Evolutionary conservation across 1,140 invertebrate genomes (phyloP).

Genomic region (Teleogryllus occipitalis): DNA sequence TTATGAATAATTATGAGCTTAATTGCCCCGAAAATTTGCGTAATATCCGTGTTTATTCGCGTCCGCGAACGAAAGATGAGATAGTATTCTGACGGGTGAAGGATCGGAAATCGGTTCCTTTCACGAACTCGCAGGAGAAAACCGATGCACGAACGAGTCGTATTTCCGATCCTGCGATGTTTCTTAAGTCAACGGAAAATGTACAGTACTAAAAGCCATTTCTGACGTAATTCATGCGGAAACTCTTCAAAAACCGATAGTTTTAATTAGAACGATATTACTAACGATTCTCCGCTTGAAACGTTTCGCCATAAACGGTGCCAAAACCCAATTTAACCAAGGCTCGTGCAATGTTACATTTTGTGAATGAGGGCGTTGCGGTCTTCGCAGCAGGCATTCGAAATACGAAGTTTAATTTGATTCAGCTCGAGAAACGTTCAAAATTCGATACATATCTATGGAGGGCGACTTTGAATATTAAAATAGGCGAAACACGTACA

Average conservation of each 20-base stretch:
- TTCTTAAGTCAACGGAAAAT: no score
- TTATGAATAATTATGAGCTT: no score
- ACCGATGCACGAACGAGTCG: background rate
- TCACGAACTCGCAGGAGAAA: background rate
- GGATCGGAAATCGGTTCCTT: no score
- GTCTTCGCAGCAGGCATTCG: background rate
- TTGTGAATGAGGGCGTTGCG: background rate
- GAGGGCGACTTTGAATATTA: slow-evolving; percentile 1
- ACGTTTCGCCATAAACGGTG: background rate
- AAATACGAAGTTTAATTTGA: background rate
- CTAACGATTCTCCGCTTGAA: background rate
- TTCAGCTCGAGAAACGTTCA: background rate
- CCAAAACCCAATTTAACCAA: background rate
- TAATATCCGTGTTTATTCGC: no score
- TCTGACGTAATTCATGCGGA: background rate
- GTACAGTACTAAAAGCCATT: background rate
- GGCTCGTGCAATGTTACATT: background rate
- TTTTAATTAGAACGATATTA: background rate
- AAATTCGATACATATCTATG: background rate
- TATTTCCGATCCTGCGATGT: no score
- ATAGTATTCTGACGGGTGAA: no score
- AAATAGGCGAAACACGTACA: background rate
- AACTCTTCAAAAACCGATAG: background rate
- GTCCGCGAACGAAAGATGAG: no score
- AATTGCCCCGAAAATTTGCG: no score